Evolutionary conservation across 2,888 invertebrate genomes (phyloP), one percentile per base, ranked within the genome.

Genomic region (Leucania comma): DNA sequence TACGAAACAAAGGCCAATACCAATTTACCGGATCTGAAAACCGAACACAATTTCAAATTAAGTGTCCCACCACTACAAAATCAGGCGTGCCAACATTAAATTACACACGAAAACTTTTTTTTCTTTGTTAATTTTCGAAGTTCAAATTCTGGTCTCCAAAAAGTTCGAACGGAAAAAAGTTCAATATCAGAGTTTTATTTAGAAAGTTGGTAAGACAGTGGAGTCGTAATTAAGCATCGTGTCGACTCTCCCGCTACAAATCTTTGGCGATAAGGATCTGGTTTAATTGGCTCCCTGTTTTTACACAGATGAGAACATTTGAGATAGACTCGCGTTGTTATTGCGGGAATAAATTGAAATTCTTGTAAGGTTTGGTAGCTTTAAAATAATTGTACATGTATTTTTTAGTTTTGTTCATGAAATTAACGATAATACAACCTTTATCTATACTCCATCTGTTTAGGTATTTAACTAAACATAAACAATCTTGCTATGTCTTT

Each of bases 221-320:
- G 76, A 58, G 56, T 66, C 51, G 82, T 84, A 82, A 83, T 83
- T 79, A 84, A 74, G 76, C 60, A 60, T 69, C 76, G 65, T 58
- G 78, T 73, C 72, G 71, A 60, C 29, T 71, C 59, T 53, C 69
- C 73, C 63, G 78, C 86, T 84, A 80, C 84, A 87, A 85, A 86
- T 87, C 85, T 85, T 79, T 60, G 65, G 26, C 57, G 78, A 85
- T 85, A 83, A 76, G 75, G 75, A 85, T 79, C 80, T 48, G 77
- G 75, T 85, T 82, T 87, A 87, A 87, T 87, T 87, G 83, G 82
- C 77, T 80, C 78, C 78, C 68, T 83, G 82, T 83, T 87, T 85
- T 87, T 82, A 86, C 81, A 85, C 84, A 78, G 78, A 70, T 68
- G 56, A 58, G 78, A 68, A 72, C 74, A 75, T 78, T 20, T 58